Evolutionary conservation across 2,113 vertebrate genomes (phyloP).

Genomic region (Melanerpes aurifrons): DNA sequence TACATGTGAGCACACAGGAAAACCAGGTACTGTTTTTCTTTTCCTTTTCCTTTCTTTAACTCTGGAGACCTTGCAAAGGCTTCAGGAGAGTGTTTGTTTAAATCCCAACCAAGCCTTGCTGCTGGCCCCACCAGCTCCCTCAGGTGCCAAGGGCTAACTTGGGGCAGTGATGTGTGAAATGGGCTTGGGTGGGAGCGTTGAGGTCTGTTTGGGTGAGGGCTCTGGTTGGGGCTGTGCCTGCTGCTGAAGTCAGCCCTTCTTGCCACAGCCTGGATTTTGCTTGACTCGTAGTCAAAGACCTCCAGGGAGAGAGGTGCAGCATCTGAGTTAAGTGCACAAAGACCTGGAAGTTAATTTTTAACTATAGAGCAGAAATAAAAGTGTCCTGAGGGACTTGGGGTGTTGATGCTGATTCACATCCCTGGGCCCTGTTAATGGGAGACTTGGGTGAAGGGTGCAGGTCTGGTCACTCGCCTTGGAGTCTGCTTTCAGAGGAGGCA

Average conservation of each 20-base stretch:
- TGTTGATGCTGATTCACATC: background rate
- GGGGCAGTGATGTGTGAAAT: constrained; percentile 1
- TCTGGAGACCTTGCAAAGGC: background rate
- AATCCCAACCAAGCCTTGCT: background rate
- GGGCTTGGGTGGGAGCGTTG: background rate
- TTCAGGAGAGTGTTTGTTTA: background rate
- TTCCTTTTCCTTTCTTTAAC: background rate
- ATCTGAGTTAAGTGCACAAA: background rate
- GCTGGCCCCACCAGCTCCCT: background rate
- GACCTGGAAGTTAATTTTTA: constrained; percentile 12
- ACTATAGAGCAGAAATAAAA: background rate
- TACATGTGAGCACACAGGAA: background rate
- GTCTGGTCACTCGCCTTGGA: background rate
- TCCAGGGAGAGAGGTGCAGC: background rate
- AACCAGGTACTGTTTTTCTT: background rate
- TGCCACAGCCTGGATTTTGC: background rate
- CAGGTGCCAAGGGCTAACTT: background rate
- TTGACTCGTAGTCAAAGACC: background rate
- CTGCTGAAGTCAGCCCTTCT: background rate
- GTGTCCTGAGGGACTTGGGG: background rate
- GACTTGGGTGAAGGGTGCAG: background rate
- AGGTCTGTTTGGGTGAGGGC: background rate
- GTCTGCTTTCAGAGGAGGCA: background rate
- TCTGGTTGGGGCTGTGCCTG: background rate
- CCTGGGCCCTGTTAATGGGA: background rate